These are phyloP conservation scores for Gallinago media DNA, from an alignment of 2,113 vertebrate species.

Conservation along the genomic window DNA sequence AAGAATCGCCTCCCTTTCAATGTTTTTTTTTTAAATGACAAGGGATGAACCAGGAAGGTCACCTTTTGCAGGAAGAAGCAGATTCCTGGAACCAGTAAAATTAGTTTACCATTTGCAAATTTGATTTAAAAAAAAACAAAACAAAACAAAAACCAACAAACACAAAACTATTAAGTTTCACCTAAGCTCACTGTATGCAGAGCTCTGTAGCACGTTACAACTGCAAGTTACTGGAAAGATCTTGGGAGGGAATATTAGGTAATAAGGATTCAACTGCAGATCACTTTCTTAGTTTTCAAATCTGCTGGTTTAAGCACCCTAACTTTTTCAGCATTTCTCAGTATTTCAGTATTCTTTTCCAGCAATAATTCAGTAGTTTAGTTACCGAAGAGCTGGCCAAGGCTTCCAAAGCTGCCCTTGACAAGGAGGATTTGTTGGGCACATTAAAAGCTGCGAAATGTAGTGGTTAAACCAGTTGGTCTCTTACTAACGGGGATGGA, in stretches of 20 bases:
- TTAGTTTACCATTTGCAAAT: neutral
- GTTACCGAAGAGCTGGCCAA: neutral
- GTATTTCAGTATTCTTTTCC: neutral
- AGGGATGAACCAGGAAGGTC: neutral
- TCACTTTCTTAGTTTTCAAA: neutral
- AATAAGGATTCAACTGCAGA: neutral
- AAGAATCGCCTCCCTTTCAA: neutral
- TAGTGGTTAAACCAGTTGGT: neutral
- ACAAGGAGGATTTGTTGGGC: neutral
- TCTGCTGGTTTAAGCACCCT: neutral
- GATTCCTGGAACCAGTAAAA: neutral
- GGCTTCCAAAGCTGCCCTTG: neutral
- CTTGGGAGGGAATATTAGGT: neutral
- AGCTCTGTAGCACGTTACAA: neutral
- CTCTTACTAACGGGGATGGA: neutral
- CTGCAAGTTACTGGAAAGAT: neutral
- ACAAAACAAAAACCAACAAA: neutral
- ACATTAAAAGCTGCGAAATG: neutral
- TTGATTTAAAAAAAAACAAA: neutral
- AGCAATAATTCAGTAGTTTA: neutral
- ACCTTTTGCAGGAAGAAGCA: neutral
- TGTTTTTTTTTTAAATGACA: neutral
- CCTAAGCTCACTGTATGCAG: neutral
- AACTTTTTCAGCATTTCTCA: no score
- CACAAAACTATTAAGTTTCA: neutral